A percentile compares a stretch with the other conserved stretches of the same genome.
Conservation (phyloP, 37 sponge, comb jelly and placozoan genomes). For the Hormiphora californensis region DNA sequence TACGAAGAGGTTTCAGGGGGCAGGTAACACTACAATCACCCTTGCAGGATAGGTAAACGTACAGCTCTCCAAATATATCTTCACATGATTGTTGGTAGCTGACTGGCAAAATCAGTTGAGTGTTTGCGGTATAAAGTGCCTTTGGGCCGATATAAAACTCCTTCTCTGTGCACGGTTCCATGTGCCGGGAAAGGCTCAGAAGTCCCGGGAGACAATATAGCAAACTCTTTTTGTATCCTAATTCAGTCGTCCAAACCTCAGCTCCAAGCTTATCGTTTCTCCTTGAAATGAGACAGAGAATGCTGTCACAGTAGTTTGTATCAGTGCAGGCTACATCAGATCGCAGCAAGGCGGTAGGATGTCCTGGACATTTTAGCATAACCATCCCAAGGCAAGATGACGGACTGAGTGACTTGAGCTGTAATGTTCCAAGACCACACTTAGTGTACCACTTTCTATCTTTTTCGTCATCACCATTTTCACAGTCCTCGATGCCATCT, state of each 20-base stretch:
- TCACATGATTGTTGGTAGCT: background rate
- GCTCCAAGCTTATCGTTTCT: background rate
- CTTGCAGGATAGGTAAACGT: background rate
- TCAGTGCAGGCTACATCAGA: background rate
- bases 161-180: background rate
- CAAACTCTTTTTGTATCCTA: background rate
- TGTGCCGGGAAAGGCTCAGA: background rate
- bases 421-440: background rate
- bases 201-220: conserved; percentile 9
- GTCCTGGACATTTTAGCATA: background rate
- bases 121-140: background rate
- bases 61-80: background rate
- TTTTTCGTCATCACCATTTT: background rate
- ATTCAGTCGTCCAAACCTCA: too few relatives aligned
- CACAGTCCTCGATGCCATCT: conserved; percentile 12
- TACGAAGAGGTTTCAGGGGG: background rate
- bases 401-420: too few relatives aligned
- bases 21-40: background rate
- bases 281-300: background rate
- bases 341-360: background rate
- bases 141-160: background rate
- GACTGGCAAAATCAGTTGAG: background rate
- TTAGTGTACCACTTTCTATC: background rate
- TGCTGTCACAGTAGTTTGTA: background rate
- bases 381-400: too few relatives aligned